phyloP scores from a whole-genome alignment of 2,113 vertebrate species.

The Cygnus buccinator region DNA sequence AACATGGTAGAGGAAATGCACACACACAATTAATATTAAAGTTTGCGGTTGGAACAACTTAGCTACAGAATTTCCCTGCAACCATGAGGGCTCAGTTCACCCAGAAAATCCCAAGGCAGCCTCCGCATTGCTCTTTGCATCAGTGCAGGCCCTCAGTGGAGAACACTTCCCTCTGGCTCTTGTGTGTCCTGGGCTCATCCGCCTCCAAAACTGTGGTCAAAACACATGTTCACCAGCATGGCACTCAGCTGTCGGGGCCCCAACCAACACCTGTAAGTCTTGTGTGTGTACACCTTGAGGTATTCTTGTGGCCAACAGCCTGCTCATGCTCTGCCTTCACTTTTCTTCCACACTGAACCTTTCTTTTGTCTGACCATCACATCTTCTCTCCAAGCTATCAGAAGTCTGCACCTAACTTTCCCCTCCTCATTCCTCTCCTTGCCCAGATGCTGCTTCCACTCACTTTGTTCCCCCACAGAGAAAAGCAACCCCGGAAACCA shows the following conservation, averaged over 20 bases:
- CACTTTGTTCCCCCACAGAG: neutral
- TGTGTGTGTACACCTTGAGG: neutral
- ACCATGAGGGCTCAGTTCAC: neutral
- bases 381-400: neutral
- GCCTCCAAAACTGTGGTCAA: neutral
- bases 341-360: neutral
- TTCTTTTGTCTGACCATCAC: neutral
- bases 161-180: neutral
- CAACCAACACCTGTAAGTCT: neutral
- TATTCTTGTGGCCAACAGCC: neutral
- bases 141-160: accelerated
- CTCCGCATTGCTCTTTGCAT: neutral
- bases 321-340: neutral
- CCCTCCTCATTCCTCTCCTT: neutral
- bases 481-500: neutral
- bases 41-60: neutral
- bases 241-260: neutral
- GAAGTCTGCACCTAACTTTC: neutral
- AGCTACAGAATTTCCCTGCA: neutral
- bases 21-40: neutral
- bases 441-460: neutral
- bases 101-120: neutral
- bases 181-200: neutral
- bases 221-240: neutral
- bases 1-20: neutral